phyloP scores from a whole-genome alignment of 2,888 invertebrate species.

The Odontothrips loti region DNA sequence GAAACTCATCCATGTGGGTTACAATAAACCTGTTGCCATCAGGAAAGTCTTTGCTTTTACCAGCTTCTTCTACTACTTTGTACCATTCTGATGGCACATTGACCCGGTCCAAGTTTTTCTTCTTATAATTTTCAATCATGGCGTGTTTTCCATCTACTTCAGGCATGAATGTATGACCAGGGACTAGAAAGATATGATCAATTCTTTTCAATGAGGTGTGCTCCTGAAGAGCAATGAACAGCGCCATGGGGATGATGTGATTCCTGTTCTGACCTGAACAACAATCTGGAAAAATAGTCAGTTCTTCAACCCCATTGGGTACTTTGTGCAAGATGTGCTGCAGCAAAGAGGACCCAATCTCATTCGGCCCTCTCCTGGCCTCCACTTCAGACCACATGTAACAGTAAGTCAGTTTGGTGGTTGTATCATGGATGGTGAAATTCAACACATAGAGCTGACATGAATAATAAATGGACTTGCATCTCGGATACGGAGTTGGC shows the following conservation, averaged over 20 bases:
- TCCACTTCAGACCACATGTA: slow-evolving; percentile 34
- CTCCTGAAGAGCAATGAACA: not conserved
- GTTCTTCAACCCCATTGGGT: slow-evolving; percentile 28
- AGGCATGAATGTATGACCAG: slow-evolving; percentile 2
- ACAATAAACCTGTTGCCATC: not conserved
- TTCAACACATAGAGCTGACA: slow-evolving; percentile 34
- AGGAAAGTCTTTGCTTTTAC: not conserved
- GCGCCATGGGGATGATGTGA: not conserved
- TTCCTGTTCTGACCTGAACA: not conserved
- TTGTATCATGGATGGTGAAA: slow-evolving; percentile 33
- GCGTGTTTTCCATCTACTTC: not conserved
- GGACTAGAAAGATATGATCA: not conserved
- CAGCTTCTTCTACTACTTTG: not conserved
- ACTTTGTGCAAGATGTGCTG: not conserved
- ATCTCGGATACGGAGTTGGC: slow-evolving; percentile 23
- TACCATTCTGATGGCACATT: not conserved
- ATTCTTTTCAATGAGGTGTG: not conserved
- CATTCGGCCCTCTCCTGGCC: slow-evolving; percentile 35
- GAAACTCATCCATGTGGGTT: not conserved
- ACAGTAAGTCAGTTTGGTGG: not conserved
- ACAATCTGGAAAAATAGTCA: not conserved
- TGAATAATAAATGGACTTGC: slow-evolving; percentile 25
- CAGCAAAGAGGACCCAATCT: slow-evolving; percentile 36
- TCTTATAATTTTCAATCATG: not conserved
- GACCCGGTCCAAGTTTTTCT: not conserved